These are phyloP conservation scores for Monarcha castaneiventris DNA, from an alignment of 2,113 vertebrate species.

Conservation along the genomic window DNA sequence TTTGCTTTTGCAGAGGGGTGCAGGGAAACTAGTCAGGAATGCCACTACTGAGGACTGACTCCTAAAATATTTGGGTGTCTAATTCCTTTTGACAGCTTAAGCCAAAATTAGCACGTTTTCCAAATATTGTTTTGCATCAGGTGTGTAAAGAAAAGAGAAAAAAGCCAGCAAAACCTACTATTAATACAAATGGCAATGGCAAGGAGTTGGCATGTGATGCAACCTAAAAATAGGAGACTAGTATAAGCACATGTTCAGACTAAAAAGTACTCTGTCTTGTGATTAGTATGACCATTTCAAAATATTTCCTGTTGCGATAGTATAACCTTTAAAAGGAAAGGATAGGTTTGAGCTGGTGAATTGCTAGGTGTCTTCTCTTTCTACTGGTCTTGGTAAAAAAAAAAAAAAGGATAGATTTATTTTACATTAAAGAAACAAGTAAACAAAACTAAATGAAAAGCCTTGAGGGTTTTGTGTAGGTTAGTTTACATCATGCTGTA, in stretches of 20 bases:
- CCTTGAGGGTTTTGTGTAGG: not conserved
- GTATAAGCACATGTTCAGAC: not conserved
- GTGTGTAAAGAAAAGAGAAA: not conserved
- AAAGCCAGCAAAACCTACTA: not conserved
- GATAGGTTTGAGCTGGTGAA: not conserved
- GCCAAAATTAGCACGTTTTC: not conserved
- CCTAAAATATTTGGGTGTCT: not conserved
- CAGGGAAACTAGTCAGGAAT: not conserved
- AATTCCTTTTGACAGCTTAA: not conserved
- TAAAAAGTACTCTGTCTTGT: slow-evolving; percentile 40
- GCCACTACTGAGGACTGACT: not conserved
- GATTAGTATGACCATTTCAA: slow-evolving; percentile 48
- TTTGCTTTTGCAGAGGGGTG: not conserved
- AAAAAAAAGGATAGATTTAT: not conserved
- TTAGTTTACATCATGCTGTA: not conserved
- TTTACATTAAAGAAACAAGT: not conserved
- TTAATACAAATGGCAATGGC: not conserved
- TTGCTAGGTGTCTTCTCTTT: not conserved
- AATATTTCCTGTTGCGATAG: slow-evolving; percentile 59
- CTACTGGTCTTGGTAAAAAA: not conserved
- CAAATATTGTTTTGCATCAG: not conserved
- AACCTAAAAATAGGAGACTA: slow-evolving; percentile 15
- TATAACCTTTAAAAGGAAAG: not conserved
- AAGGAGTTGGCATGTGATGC: not conserved
- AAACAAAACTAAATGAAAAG: not conserved